Evolutionary conservation across 2,888 invertebrate species (phyloP).

Genomic region (Habrosyne pyritoides): DNA sequence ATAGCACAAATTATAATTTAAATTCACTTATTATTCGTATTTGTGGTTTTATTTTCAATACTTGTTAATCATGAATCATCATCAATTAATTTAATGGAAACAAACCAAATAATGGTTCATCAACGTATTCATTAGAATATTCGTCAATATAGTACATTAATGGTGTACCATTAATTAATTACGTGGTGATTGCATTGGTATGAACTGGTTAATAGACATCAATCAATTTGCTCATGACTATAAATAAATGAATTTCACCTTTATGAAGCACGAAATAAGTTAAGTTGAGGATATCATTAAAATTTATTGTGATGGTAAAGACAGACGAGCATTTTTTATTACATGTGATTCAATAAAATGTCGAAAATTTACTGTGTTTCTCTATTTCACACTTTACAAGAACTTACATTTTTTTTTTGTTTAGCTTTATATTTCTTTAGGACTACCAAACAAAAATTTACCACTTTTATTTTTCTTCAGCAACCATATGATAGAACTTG

Average conservation of each 20-base stretch:
- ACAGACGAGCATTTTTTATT: slow-evolving; percentile 53
- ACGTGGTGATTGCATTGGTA: slow-evolving; percentile 16
- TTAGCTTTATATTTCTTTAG: no score
- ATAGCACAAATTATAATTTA: no score
- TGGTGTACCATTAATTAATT: slow-evolving; percentile 9
- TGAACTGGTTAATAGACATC: slow-evolving; percentile 36
- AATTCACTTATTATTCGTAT: no score
- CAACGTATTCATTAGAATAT: neutral
- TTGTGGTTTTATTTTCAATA: neutral
- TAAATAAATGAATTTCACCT: slow-evolving; percentile 41
- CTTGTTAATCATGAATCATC: neutral
- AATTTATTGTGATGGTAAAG: slow-evolving; percentile 28
- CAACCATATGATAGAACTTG: no score
- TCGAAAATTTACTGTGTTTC: slow-evolving; percentile 32
- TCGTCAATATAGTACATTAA: neutral
- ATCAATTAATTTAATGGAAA: neutral
- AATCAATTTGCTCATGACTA: slow-evolving; percentile 51
- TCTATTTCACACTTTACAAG: slow-evolving; percentile 15
- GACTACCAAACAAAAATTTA: no score
- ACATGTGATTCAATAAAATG: slow-evolving; percentile 66
- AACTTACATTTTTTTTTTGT: no score
- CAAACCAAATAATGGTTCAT: neutral
- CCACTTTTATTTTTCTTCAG: no score
- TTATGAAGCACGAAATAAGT: slow-evolving; percentile 32
- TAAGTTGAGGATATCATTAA: slow-evolving; percentile 22